phyloP scores from a whole-genome alignment of 35 echinoderm and acorn worm species.

The Eucidaris tribuloides region DNA sequence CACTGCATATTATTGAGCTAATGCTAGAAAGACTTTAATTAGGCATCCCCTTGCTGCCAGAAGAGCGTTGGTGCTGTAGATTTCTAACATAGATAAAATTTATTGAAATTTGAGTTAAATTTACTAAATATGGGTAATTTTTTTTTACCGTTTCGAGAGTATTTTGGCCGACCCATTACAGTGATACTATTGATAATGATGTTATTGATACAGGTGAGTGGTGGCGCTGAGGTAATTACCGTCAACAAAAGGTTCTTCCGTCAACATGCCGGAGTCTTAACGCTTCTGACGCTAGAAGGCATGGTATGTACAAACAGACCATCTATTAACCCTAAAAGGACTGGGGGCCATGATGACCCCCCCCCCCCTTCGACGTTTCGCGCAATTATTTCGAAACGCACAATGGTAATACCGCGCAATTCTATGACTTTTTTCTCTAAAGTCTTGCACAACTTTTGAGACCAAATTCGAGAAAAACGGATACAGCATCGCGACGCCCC shows the following conservation, averaged over 20 bases:
- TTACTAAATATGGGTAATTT: neutral
- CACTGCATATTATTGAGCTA: too few relatives aligned
- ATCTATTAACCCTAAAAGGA: neutral
- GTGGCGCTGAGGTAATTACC: slow-evolving; percentile 53
- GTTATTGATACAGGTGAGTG: slow-evolving; percentile 44
- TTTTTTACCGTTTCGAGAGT: neutral
- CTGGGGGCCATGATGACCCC: neutral
- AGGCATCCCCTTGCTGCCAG: too few relatives aligned
- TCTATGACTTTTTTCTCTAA: neutral
- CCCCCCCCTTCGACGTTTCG: neutral
- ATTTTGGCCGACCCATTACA: too few relatives aligned
- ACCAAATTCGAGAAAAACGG: too few relatives aligned
- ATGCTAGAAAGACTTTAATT: too few relatives aligned
- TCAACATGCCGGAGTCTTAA: slow-evolving; percentile 40
- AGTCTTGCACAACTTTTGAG: too few relatives aligned
- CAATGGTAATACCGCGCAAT: neutral
- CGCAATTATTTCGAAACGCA: neutral
- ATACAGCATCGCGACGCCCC: too few relatives aligned
- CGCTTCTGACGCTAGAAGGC: slow-evolving; percentile 42
- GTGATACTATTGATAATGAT: too few relatives aligned
- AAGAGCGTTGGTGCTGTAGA: too few relatives aligned
- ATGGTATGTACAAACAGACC: slow-evolving; percentile 31
- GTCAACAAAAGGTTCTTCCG: slow-evolving; percentile 70
- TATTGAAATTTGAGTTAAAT: too few relatives aligned
- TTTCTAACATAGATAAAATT: too few relatives aligned